Evolutionary conservation across 2,888 invertebrate genomes (phyloP).

Genomic region (Stratiomys singularior): DNA sequence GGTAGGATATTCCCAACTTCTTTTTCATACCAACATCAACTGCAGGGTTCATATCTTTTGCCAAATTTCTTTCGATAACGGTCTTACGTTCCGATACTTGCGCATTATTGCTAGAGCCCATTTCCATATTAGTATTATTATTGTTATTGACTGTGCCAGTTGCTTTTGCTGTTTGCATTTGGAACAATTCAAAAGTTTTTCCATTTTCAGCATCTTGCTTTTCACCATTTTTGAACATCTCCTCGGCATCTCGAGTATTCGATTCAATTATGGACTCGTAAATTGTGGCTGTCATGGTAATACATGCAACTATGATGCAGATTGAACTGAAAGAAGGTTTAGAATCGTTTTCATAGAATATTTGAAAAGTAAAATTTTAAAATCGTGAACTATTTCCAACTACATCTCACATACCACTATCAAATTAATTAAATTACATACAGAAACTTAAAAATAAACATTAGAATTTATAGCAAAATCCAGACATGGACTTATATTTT

Average conservation of each 20-base stretch:
- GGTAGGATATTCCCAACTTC: constrained; percentile 57
- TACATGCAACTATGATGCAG: constrained; percentile 62
- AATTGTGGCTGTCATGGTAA: constrained; percentile 71
- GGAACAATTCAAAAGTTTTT: constrained; percentile 63
- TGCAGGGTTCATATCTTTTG: constrained; percentile 59
- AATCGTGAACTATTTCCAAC: no score
- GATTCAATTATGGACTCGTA: constrained; percentile 70
- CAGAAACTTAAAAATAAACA: no score
- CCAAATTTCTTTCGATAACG: constrained; percentile 29
- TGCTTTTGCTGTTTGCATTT: constrained; percentile 58
- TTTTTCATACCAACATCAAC: constrained; percentile 61
- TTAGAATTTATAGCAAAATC: no score
- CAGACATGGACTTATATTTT: no score
- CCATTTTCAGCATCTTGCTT: constrained; percentile 52
- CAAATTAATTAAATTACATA: no score
- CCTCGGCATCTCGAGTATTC: constrained; percentile 5
- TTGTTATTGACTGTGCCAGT: constrained; percentile 53
- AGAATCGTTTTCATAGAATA: no score
- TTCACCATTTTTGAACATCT: constrained; percentile 29
- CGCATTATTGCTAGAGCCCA: constrained; percentile 25
- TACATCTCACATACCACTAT: no score
- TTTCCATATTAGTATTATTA: constrained; percentile 50
- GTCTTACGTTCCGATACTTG: neutral
- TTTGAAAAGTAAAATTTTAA: no score
- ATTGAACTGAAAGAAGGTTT: constrained; percentile 66